Evolutionary conservation across 2,113 vertebrate genomes (phyloP).

Genomic region (Eonycteris spelaea): DNA sequence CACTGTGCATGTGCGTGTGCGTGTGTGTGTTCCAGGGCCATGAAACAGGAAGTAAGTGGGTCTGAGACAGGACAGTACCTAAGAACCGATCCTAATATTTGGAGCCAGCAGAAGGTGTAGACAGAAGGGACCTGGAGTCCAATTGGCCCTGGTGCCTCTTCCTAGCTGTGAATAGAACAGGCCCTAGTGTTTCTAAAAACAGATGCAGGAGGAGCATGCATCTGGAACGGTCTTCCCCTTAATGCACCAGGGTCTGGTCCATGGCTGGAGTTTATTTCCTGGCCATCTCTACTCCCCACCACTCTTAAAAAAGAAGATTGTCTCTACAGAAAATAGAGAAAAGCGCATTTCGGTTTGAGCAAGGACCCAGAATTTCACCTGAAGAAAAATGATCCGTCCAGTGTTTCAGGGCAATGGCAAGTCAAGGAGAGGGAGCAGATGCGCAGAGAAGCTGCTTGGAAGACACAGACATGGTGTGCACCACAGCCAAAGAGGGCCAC

Average conservation of each 20-base stretch:
- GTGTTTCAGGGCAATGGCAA: neutral
- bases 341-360: neutral
- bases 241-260: neutral
- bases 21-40: neutral
- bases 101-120: neutral
- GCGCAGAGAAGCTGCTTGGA: too few species aligned
- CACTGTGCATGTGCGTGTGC: neutral
- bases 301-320: neutral
- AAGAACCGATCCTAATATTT: neutral
- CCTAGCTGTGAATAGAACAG: neutral
- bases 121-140: neutral
- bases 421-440: neutral
- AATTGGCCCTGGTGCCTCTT: neutral
- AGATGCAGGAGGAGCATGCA: neutral
- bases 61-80: neutral
- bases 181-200: neutral
- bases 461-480: neutral
- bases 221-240: neutral
- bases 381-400: neutral
- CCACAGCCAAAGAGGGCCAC: neutral
- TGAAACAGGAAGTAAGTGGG: neutral
- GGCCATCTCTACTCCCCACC: neutral
- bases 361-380: neutral
- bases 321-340: neutral
- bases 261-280: neutral